Conservation (phyloP, 1,140 invertebrate species). For the Drosophila bocqueti region DNA sequence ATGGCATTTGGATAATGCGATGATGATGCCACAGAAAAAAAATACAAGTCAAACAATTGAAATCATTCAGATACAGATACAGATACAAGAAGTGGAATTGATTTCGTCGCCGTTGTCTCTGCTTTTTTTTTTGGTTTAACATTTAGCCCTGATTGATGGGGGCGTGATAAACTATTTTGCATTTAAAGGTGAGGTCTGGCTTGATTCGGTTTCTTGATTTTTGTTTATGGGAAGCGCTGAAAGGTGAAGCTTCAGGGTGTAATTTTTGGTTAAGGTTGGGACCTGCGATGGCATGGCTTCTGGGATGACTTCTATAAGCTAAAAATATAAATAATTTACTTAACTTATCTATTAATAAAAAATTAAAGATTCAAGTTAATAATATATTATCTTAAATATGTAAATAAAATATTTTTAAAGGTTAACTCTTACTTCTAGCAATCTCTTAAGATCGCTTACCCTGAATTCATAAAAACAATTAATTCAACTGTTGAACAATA, state of each 20-base stretch:
- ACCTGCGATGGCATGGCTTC: background rate
- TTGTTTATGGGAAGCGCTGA: slow-evolving; percentile 33
- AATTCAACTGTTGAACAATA: slow-evolving; percentile 3
- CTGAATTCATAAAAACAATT: slow-evolving; percentile 8
- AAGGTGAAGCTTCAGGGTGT: slow-evolving; percentile 30
- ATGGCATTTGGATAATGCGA: slow-evolving; percentile 79
- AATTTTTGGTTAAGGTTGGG: background rate
- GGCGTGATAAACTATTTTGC: slow-evolving; percentile 61
- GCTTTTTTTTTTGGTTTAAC: slow-evolving; percentile 23
- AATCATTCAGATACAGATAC: slow-evolving; percentile 33
- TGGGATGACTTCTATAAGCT: background rate
- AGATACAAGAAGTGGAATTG: slow-evolving; percentile 51
- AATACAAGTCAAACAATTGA: slow-evolving; percentile 66
- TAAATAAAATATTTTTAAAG: background rate
- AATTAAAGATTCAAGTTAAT: too few relatives aligned
- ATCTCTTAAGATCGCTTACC: slow-evolving; percentile 1
- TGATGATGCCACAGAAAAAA: slow-evolving; percentile 60
- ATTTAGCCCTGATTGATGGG: slow-evolving; percentile 62
- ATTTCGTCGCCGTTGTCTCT: slow-evolving; percentile 36
- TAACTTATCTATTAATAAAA: background rate
- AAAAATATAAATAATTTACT: background rate
- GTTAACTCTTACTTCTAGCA: background rate
- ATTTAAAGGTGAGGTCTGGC: slow-evolving; percentile 58
- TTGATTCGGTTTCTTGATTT: slow-evolving; percentile 31
- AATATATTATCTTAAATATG: background rate